Base-by-base conservation (phyloP, 2,113 vertebrate species). In the Hippoglossus stenolepis region DNA sequence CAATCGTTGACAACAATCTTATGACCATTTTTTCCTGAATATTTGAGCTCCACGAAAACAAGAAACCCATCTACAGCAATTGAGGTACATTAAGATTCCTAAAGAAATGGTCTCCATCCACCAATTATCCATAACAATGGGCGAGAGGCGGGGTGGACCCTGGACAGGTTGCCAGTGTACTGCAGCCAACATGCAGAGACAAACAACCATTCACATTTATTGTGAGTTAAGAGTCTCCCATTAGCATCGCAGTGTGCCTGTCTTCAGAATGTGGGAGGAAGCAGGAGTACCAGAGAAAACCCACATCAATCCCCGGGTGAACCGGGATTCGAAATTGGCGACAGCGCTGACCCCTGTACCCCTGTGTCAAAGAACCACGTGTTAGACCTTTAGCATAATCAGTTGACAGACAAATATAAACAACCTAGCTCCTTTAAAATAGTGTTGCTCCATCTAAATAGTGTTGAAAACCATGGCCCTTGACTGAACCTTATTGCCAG, bases 401-500 rank as follows among this genome's bases (percentile, higher is more conserved):
- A 67, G n/a, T 5, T 10, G 15, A 17, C 10, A 45, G 21, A 71
- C 56, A 63, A 23, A 31, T 58, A 31, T 31, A 7, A 31, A 31
- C 31, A 31, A 31, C 8, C 31, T 31, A 5, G 6, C 31, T 31
- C 24, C 24, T 24, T 24, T 24, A 4, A 60, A 58, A 69, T 20
- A 26, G 14, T 40, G 24, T n/a, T 23, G 17, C 18, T 65, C 10
- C 0, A 21, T 70, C 28, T 9, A 60, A 68, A 63, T 31, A 20
- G 23, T 64, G 14, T 35, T 65, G 63, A 70, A 74, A 79, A 72
- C 47, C 57, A 24, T 65, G 63, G 57, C 66, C 69, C 70, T 62
- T 71, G 43, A 60, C 73, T 60, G 53, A 62, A 67, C 63, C 31
- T 79, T 75, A 86, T 65, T 81, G 83, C 66, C 61, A 18, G 73